A percentile compares a stretch with the other conserved stretches of the same genome.
Conservation (phyloP, 2,888 invertebrate genomes). For the Trisateles emortualis region DNA sequence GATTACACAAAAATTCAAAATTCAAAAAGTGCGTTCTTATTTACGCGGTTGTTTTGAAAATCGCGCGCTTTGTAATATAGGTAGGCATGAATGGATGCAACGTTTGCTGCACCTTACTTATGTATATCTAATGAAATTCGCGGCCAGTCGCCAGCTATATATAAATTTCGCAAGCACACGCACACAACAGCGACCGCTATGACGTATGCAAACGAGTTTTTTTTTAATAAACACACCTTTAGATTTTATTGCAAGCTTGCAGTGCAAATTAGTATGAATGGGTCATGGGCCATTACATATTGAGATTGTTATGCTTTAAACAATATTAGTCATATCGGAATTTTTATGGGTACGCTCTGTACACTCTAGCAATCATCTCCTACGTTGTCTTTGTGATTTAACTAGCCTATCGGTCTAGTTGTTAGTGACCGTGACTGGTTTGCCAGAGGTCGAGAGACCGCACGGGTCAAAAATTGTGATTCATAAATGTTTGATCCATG, state of each 20-base stretch:
- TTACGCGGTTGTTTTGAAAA: slow-evolving; percentile 25
- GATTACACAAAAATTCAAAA: slow-evolving; percentile 8
- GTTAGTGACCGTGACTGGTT: no score
- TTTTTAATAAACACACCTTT: slow-evolving; percentile 15
- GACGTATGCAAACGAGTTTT: slow-evolving; percentile 44
- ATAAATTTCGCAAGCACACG: slow-evolving; percentile 53
- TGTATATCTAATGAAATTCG: slow-evolving; percentile 45
- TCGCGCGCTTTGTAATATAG: slow-evolving; percentile 40
- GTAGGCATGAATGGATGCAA: slow-evolving; percentile 34
- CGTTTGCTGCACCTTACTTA: slow-evolving; percentile 26
- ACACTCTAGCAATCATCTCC: no score
- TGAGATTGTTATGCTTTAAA: background rate
- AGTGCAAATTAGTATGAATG: background rate
- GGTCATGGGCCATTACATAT: background rate
- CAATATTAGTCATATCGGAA: background rate
- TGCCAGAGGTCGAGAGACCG: no score
- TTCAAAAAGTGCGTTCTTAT: slow-evolving; percentile 9
- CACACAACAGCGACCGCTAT: slow-evolving; percentile 18
- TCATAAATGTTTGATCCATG: no score
- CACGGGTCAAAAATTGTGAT: no score
- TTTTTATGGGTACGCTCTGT: background rate
- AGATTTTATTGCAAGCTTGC: background rate
- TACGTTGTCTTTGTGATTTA: no score
- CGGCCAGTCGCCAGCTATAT: slow-evolving; percentile 44
- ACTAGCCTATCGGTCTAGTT: no score